phyloP scores from a whole-genome alignment of 2,888 invertebrate genomes.

The Polyploca ridens region DNA sequence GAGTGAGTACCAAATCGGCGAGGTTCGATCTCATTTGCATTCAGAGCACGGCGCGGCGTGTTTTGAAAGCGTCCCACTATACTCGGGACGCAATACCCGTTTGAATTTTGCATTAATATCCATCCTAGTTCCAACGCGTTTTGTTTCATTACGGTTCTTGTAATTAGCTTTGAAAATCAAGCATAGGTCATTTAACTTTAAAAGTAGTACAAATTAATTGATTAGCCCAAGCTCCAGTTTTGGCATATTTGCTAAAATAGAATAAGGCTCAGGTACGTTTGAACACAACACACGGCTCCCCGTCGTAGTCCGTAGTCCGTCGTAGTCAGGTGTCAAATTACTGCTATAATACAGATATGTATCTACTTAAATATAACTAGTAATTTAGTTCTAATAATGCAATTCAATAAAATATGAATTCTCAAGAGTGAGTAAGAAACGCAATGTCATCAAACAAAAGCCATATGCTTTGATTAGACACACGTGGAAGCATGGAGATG shows the following conservation, averaged over 20 bases:
- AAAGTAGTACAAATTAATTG: too few species aligned
- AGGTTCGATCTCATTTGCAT: constrained; percentile 50
- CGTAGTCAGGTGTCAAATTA: too few species aligned
- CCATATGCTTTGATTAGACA: constrained; percentile 7
- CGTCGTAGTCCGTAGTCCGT: too few species aligned
- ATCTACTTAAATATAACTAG: too few species aligned
- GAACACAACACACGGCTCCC: too few species aligned
- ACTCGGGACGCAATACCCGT: constrained; percentile 51
- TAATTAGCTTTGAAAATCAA: not conserved
- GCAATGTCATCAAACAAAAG: not conserved
- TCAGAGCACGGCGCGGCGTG: constrained; percentile 48
- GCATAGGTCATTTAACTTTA: not conserved
- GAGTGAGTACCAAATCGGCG: constrained; percentile 35
- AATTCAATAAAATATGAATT: not conserved
- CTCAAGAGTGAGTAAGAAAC: not conserved
- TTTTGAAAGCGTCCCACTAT: constrained; percentile 55
- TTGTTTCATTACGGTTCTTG: constrained; percentile 4
- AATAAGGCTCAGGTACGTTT: too few species aligned
- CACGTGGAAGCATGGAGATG: constrained; percentile 8
- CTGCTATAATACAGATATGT: not conserved
- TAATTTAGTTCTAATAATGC: not conserved
- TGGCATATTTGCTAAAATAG: too few species aligned
- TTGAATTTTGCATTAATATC: constrained; percentile 59
- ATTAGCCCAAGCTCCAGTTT: too few species aligned
- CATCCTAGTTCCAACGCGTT: constrained; percentile 32